phyloP scores from a whole-genome alignment of 2,797 vertebrate genomes.

The Pseudochromis fuscus region DNA sequence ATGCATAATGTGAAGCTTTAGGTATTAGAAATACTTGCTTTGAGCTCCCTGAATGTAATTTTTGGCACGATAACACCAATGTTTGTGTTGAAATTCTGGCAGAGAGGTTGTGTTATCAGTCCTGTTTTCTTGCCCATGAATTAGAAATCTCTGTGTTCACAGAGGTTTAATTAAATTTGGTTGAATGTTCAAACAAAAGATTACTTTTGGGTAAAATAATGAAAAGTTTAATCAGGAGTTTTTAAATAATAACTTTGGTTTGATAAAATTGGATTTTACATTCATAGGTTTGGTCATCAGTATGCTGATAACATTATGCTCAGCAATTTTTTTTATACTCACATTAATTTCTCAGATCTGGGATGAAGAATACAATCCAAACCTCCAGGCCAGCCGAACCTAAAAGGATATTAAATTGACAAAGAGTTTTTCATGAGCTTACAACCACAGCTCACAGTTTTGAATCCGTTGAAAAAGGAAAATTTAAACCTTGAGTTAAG shows the following conservation, averaged over 20 bases:
- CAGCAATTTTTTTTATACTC: too few relatives aligned
- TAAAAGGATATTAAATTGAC: too few relatives aligned
- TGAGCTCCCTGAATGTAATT: not conserved
- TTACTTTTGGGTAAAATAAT: not conserved
- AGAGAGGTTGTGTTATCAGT: not conserved
- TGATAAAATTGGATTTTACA: not conserved
- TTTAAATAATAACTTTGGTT: not conserved
- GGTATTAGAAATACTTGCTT: not conserved
- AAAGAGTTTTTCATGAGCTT: too few relatives aligned
- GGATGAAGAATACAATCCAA: too few relatives aligned
- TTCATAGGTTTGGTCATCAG: not conserved
- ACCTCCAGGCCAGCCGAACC: too few relatives aligned
- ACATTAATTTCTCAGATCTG: too few relatives aligned
- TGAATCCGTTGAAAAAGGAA: too few relatives aligned
- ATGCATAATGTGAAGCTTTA: slow-evolving; percentile 10
- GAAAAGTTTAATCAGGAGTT: not conserved
- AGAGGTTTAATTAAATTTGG: not conserved
- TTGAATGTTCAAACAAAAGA: not conserved
- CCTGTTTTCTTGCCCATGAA: not conserved
- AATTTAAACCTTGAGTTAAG: too few relatives aligned
- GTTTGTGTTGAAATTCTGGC: not conserved
- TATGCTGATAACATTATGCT: not conserved
- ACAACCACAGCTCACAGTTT: too few relatives aligned
- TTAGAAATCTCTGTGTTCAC: not conserved
- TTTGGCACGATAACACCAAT: not conserved